phyloP scores from a whole-genome alignment of 2,113 vertebrate species.

The Climacteris rufus region DNA sequence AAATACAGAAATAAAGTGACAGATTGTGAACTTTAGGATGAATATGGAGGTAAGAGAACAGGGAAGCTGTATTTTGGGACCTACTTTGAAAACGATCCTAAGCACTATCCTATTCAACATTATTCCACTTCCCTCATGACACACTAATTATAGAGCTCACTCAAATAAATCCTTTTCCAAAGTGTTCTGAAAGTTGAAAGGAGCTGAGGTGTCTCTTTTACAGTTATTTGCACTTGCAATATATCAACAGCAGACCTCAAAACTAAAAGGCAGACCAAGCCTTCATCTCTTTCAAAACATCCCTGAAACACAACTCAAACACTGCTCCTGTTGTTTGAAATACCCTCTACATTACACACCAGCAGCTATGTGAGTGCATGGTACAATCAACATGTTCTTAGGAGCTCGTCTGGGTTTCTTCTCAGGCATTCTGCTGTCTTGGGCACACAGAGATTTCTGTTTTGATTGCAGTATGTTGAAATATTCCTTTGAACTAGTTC shows the following conservation, averaged over 20 bases:
- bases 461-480: not conserved
- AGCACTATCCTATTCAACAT: not conserved
- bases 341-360: not conserved
- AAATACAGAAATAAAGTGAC: not conserved
- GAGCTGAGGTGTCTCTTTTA: not conserved
- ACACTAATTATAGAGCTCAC: not conserved
- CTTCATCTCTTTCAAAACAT: not conserved
- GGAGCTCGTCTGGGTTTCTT: not conserved
- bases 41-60: not conserved
- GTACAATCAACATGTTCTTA: accelerated
- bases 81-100: not conserved
- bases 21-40: not conserved
- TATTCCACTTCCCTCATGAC: not conserved
- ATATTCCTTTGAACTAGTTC: not conserved
- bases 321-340: not conserved
- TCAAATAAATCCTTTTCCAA: not conserved
- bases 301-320: not conserved
- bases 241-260: not conserved
- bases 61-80: not conserved
- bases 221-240: not conserved
- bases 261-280: not conserved
- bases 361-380: not conserved
- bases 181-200: not conserved
- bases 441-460: not conserved
- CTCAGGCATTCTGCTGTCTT: not conserved